Conservation (phyloP, 2,888 invertebrate species). For the Trypoxylon attenuatum region DNA sequence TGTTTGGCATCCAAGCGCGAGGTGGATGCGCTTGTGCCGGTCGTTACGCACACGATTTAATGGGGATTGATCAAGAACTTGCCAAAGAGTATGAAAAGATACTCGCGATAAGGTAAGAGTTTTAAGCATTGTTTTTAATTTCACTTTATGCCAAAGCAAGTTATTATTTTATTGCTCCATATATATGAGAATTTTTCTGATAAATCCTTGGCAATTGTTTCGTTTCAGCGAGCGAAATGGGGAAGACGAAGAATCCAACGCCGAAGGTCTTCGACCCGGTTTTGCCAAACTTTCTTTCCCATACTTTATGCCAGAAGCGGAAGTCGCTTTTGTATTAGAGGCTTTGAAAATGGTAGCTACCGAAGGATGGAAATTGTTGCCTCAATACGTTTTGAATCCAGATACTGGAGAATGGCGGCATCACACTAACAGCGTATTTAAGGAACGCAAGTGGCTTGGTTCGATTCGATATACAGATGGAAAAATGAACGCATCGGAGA, state of each 20-base stretch:
- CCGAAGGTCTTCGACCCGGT: slow-evolving; percentile 88
- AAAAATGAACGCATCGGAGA: slow-evolving; percentile 84
- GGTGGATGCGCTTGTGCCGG: slow-evolving; percentile 89
- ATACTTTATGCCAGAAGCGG: slow-evolving; percentile 87
- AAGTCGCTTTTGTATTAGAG: slow-evolving; percentile 88
- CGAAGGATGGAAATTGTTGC: slow-evolving; percentile 91
- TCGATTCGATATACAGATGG: slow-evolving; percentile 85
- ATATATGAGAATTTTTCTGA: no score
- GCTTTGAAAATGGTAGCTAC: slow-evolving; percentile 91
- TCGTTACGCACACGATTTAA: slow-evolving; percentile 88
- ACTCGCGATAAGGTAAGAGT: slow-evolving; percentile 78
- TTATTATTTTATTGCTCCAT: no score
- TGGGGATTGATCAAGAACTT: slow-evolving; percentile 87
- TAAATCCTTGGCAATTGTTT: no score
- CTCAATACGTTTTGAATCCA: slow-evolving; percentile 90
- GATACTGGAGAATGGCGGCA: slow-evolving; percentile 95
- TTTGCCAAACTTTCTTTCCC: slow-evolving; percentile 91
- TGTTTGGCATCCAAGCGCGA: slow-evolving; percentile 92
- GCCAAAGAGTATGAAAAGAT: slow-evolving; percentile 85
- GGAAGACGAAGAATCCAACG: slow-evolving; percentile 70
- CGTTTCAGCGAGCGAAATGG: slow-evolving; percentile 55
- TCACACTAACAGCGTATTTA: slow-evolving; percentile 84
- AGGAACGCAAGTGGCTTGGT: slow-evolving; percentile 89
- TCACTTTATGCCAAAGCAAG: no score
- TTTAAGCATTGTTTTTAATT: no score